A percentile compares a stretch with the other conserved stretches of the same genome.
Conservation (phyloP, 2,888 invertebrate genomes). For the Prosopocoilus inquinatus region DNA sequence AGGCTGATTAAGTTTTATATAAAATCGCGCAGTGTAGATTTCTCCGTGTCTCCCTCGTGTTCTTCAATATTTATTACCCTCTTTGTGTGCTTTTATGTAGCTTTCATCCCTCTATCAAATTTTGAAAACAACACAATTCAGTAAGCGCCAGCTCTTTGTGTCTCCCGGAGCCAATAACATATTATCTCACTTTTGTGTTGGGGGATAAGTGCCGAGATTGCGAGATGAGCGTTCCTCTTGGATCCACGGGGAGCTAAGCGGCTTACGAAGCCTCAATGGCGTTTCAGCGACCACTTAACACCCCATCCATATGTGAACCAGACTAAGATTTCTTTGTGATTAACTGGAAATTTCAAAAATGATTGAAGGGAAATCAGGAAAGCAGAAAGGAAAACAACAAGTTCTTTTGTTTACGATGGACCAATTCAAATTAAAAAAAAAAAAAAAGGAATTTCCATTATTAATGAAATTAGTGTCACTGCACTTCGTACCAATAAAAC, state of each 20-base stretch:
- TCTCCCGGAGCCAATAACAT: constrained; percentile 39
- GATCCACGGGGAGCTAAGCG: constrained; percentile 2
- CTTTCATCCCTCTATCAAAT: constrained; percentile 34
- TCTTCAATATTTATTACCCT: constrained; percentile 28
- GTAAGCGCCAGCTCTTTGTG: constrained; percentile 34
- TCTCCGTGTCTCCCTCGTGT: constrained; percentile 6
- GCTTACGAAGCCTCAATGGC: constrained; percentile 33
- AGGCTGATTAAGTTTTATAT: constrained; percentile 2
- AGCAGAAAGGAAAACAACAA: too few species aligned
- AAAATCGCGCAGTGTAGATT: constrained; percentile 5
- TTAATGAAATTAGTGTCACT: too few species aligned
- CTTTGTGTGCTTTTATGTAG: constrained; percentile 30
- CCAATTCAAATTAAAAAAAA: too few species aligned
- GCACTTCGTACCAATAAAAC: neutral
- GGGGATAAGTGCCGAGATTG: constrained; percentile 39
- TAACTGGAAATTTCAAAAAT: too few species aligned
- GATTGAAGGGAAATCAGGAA: too few species aligned
- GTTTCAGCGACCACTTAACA: constrained; percentile 24
- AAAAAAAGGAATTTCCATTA: too few species aligned
- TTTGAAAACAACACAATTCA: constrained; percentile 34
- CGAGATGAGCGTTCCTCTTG: constrained; percentile 14
- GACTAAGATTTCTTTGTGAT: constrained; percentile 3
- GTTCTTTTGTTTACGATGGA: too few species aligned
- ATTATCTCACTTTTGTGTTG: constrained; percentile 45
- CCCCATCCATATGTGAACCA: constrained; percentile 17